phyloP scores from a whole-genome alignment of 2,888 invertebrate genomes.

The Trichacis sp. region DNA sequence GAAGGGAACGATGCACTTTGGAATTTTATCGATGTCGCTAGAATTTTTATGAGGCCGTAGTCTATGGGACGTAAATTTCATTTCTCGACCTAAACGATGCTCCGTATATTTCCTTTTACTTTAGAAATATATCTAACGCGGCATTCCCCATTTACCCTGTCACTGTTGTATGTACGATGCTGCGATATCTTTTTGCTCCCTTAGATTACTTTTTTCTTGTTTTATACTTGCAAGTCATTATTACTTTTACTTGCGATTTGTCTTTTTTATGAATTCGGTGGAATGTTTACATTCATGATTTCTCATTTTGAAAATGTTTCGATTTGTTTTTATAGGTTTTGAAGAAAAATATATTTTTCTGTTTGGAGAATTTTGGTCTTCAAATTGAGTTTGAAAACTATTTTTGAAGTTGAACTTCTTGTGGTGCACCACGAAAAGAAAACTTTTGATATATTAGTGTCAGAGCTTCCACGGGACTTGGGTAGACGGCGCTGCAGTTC shows the following conservation, averaged over 20 bases:
- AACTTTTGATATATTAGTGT: too few relatives aligned
- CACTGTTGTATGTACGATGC: conserved; percentile 18
- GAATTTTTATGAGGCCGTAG: conserved; percentile 52
- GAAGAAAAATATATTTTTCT: too few relatives aligned
- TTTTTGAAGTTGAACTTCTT: too few relatives aligned
- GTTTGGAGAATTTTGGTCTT: too few relatives aligned
- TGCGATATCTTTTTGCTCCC: background rate
- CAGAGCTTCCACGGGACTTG: too few relatives aligned
- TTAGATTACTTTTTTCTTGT: background rate
- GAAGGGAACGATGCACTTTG: conserved; percentile 32
- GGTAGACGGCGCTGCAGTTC: too few relatives aligned
- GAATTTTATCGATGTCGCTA: conserved; percentile 48
- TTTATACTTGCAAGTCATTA: background rate
- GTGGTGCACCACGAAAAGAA: too few relatives aligned
- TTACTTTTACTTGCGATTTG: background rate
- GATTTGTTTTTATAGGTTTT: too few relatives aligned
- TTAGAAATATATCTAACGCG: conserved; percentile 25
- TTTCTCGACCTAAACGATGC: conserved; percentile 41
- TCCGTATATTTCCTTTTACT: conserved; percentile 30
- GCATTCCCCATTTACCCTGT: conserved; percentile 29
- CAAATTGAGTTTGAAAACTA: too few relatives aligned
- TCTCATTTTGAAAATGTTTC: too few relatives aligned
- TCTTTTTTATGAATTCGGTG: too few relatives aligned
- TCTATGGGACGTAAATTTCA: conserved; percentile 54
- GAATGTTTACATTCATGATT: too few relatives aligned